Evolutionary conservation across 2,113 vertebrate species (phyloP).

Genomic region (Hippopotamus amphibius): DNA sequence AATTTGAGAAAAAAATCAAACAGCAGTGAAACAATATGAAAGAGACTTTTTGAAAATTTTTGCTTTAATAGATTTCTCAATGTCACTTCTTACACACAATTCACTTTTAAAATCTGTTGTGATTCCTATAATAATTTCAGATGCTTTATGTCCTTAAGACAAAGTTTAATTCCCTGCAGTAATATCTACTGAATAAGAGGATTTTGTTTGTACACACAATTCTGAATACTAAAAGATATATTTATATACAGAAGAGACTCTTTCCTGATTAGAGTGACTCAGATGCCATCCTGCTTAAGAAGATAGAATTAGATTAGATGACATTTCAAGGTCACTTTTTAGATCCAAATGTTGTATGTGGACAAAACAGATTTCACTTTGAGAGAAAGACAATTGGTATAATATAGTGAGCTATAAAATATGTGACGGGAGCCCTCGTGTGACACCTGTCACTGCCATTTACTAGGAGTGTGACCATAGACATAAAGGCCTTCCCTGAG

Average conservation of each 20-base stretch:
- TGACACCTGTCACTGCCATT: neutral
- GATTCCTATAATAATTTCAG: constrained; percentile 74
- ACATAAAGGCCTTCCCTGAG: neutral
- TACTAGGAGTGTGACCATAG: neutral
- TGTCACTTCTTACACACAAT: constrained; percentile 74
- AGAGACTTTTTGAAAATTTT: constrained; percentile 73
- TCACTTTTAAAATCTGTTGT: constrained; percentile 80
- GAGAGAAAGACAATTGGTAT: neutral
- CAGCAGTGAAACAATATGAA: neutral
- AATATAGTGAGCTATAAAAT: neutral
- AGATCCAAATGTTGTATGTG: neutral
- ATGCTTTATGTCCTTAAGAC: constrained; percentile 75
- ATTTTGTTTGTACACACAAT: constrained; percentile 70
- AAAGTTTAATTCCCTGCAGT: constrained; percentile 42
- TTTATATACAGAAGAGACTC: neutral
- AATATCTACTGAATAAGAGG: constrained; percentile 67
- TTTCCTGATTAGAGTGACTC: constrained; percentile 31
- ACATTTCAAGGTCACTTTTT: neutral
- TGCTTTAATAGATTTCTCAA: constrained; percentile 77
- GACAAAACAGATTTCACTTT: neutral
- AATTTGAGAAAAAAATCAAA: constrained; percentile 72
- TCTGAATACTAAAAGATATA: constrained; percentile 57
- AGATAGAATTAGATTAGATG: constrained; percentile 24
- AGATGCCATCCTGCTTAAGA: neutral
- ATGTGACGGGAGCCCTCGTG: neutral